Evolutionary conservation across 1,140 invertebrate genomes (phyloP), one percentile per base, ranked within the genome.

Genomic region (Conus betulinus): DNA sequence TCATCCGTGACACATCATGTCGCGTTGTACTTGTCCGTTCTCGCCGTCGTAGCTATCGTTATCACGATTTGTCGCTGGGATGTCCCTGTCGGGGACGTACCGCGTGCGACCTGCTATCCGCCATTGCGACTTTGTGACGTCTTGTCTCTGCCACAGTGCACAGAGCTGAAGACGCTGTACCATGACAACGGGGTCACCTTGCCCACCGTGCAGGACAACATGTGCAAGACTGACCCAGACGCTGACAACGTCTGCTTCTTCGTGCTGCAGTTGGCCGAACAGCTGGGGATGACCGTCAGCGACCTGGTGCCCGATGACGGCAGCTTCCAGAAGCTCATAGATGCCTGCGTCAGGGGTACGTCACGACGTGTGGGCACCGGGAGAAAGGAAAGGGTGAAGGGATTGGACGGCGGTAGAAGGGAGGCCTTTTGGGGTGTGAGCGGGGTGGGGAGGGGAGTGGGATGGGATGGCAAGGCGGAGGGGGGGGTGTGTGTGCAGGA

Each of bases 221-320:
- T 78, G 71, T 87, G 85, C 74, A 13, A 53, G 5, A 51, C 15
- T 23, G 23, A 79, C 52, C 39, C 71, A 51, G 5, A 25, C 3
- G 20, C 52, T 10, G n/a, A 74, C 5, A 87, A 78, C 74, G 74
- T 87, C 17, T 87, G 85, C 52, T 53, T 39, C 11, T 25, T 87
- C 51, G 20, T 87, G 7, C 17, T 53, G 17, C 2, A 15, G 1
- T 15, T 87, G 71, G 85, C 71, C 6, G 85, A 87, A 52, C 8
- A 6, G 51, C 0, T 57, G 51, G 23, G 53, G 5, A 76, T 3
- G 74, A 25, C 51, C 17, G 8, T 79, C 11, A 11, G 23, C n/a
- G 52, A 78, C 25, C 71, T 87, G 4, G 11, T 87, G 20, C 39
- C 23, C 3, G 7, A 25, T 4, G 85, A 39, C 20, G n/a, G 20